Percentiles rank a stretch among this genome's conserved stretches.
phyloP scores from a whole-genome alignment of 2,888 invertebrate genomes.

The Bhutanitis thaidina region DNA sequence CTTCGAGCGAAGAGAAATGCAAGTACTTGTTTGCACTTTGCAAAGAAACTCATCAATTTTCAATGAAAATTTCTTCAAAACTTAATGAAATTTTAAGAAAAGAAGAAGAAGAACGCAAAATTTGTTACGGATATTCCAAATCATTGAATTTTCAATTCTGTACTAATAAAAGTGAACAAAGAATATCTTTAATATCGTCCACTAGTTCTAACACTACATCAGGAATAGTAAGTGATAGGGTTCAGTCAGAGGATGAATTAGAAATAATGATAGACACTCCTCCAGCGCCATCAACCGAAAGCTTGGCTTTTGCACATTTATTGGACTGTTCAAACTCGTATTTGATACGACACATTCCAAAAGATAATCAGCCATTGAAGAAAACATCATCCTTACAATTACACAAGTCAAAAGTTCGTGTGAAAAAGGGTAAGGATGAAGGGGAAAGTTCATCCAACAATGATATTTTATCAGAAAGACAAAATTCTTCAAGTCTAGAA shows the following conservation, averaged over 20 bases:
- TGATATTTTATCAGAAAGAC: conserved; percentile 42
- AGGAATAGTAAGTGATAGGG: conserved; percentile 96
- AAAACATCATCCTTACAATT: conserved; percentile 63
- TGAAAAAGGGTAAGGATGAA: conserved; percentile 55
- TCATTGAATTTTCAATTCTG: conserved; percentile 81
- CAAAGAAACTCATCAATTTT: conserved; percentile 96
- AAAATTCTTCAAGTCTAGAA: conserved; percentile 41
- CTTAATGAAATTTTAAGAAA: conserved; percentile 89
- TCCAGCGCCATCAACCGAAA: conserved; percentile 92
- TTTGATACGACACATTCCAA: conserved; percentile 51
- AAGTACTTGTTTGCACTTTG: conserved; percentile 93
- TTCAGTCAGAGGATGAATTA: conserved; percentile 96
- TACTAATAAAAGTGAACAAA: conserved; percentile 86
- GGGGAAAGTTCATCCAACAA: conserved; percentile 40
- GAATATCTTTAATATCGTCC: conserved; percentile 94
- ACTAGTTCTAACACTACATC: conserved; percentile 98
- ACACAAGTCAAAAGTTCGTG: conserved; percentile 51
- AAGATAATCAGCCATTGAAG: conserved; percentile 47
- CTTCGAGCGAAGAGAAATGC: conserved; percentile 95
- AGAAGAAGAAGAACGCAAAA: conserved; percentile 88
- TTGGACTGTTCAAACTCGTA: conserved; percentile 81
- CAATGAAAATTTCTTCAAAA: conserved; percentile 93
- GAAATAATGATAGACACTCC: conserved; percentile 92
- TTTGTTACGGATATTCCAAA: conserved; percentile 86
- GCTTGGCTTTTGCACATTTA: conserved; percentile 88